Conservation (phyloP, 2,797 vertebrate species). For the Meda fulgida region DNA sequence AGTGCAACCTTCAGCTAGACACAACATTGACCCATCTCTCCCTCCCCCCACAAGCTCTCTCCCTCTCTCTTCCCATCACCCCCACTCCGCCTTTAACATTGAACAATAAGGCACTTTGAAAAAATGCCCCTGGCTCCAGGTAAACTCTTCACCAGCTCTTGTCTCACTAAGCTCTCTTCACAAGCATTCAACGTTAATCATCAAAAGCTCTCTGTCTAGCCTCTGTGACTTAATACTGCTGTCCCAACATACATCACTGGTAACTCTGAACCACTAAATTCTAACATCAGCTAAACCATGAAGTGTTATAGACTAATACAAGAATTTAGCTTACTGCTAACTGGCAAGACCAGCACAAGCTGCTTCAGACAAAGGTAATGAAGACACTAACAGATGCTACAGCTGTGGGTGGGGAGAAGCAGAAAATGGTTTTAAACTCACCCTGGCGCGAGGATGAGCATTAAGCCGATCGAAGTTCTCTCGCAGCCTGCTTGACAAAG, state of each 20-base stretch:
- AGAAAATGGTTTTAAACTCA: constrained; percentile 58
- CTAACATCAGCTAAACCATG: constrained; percentile 58
- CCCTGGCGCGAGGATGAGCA: constrained; percentile 58
- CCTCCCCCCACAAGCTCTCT: constrained; percentile 46
- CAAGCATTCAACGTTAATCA: constrained; percentile 28
- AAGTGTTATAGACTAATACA: background rate
- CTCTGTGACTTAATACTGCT: constrained; percentile 18
- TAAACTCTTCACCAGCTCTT: constrained; percentile 52
- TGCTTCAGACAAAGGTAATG: constrained; percentile 54
- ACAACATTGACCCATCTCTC: constrained; percentile 75
- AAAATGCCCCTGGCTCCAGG: constrained; percentile 69
- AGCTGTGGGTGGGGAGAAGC: constrained; percentile 55
- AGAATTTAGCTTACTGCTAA: constrained; percentile 15
- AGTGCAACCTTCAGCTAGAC: constrained; percentile 79
- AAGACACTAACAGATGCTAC: constrained; percentile 53
- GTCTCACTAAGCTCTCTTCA: constrained; percentile 42
- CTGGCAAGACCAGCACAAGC: constrained; percentile 36
- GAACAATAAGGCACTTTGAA: constrained; percentile 77
- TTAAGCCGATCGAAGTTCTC: constrained; percentile 62
- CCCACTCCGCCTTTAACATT: constrained; percentile 53
- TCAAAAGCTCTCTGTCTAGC: constrained; percentile 47
- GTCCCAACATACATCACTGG: background rate
- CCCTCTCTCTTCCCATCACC: constrained; percentile 43
- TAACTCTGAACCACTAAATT: constrained; percentile 14
- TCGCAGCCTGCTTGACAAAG: constrained; percentile 70